phyloP scores from a whole-genome alignment of 1,140 invertebrate genomes.

The Nilaparvata lugens region DNA sequence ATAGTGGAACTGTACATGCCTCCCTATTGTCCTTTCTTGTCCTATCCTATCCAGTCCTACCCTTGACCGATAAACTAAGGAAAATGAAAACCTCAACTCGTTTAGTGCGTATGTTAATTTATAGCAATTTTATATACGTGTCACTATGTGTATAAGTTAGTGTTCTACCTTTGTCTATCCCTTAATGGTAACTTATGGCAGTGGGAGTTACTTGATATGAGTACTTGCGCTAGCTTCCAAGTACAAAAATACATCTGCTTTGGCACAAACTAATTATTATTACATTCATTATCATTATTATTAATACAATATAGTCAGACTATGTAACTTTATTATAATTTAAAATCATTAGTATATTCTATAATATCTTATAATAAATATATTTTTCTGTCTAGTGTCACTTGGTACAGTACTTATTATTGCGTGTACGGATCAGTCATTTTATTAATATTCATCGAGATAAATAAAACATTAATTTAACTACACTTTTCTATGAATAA shows the following conservation, averaged over 20 bases:
- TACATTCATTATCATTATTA: neutral
- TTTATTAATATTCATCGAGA: slow-evolving; percentile 6
- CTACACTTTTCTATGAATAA: slow-evolving; percentile 13
- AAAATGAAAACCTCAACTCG: neutral
- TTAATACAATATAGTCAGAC: slow-evolving; percentile 13
- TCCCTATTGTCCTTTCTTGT: neutral
- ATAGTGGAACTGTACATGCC: neutral
- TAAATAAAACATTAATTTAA: neutral
- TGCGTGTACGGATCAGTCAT: slow-evolving; percentile 14
- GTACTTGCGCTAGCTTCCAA: slow-evolving; percentile 24
- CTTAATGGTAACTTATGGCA: neutral
- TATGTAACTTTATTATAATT: slow-evolving; percentile 16
- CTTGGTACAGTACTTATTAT: slow-evolving; percentile 15
- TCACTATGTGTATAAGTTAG: neutral
- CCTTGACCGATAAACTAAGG: neutral
- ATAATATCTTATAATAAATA: slow-evolving; percentile 14
- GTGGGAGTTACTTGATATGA: slow-evolving; percentile 14
- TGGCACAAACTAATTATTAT: slow-evolving; percentile 20
- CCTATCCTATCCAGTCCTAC: neutral
- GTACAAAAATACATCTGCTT: slow-evolving; percentile 15
- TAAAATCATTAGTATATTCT: slow-evolving; percentile 15
- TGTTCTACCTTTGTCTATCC: neutral
- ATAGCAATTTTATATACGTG: neutral
- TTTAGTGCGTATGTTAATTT: slow-evolving; percentile 1
- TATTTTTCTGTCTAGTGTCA: slow-evolving; percentile 17